phyloP scores from a whole-genome alignment of 2,888 invertebrate species.

The Autographa pulchrina region DNA sequence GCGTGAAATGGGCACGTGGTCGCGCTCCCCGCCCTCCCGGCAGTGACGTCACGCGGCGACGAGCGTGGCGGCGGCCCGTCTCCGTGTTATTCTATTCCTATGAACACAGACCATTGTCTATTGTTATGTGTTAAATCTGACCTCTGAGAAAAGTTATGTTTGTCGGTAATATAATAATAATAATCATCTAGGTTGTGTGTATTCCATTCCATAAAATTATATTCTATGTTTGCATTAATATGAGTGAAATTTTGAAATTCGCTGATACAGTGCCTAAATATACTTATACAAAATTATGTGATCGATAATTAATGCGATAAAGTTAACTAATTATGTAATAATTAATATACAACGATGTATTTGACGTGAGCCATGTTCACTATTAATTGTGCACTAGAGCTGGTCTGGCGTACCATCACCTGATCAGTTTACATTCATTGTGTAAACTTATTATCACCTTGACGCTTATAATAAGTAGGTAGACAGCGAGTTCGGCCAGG shows the following conservation, averaged over 20 bases:
- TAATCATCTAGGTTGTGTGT: slow-evolving; percentile 40
- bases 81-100: background rate
- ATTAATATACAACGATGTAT: background rate
- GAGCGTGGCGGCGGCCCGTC: background rate
- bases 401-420: background rate
- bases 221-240: slow-evolving; percentile 12
- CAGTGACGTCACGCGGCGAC: background rate
- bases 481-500: slow-evolving; percentile 18
- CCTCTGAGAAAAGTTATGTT: background rate
- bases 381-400: background rate
- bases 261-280: slow-evolving; percentile 54
- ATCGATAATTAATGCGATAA: slow-evolving; percentile 42
- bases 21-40: background rate
- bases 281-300: slow-evolving; percentile 34
- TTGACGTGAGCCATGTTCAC: background rate
- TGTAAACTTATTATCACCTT: background rate
- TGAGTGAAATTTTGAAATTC: slow-evolving; percentile 24
- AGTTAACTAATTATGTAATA: slow-evolving; percentile 38
- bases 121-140: background rate
- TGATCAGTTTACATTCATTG: background rate
- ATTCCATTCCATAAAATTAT: slow-evolving; percentile 50
- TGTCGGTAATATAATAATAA: background rate
- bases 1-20: background rate
- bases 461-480: background rate
- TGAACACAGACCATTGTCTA: background rate